Evolutionary conservation across 2,888 invertebrate species (phyloP), one percentile per base, ranked within the genome.

Genomic region (Tholera decimalis): DNA sequence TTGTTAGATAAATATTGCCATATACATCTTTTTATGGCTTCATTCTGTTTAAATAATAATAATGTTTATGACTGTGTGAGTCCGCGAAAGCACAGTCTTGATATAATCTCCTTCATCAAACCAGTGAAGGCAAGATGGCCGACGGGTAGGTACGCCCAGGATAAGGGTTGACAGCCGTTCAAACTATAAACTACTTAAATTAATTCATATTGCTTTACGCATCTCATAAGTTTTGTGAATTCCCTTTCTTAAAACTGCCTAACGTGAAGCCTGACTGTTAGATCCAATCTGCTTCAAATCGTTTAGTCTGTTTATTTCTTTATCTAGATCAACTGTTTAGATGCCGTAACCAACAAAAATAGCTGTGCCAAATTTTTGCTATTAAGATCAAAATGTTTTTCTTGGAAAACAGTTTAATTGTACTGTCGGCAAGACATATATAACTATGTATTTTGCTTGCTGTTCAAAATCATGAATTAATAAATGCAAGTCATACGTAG

Each of bases 281-380:
- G 13, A 51, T 37, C 3, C 7, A 37, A 47, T 41, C 24, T 15
- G 15, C 39, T 50, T 68, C 18, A 33, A 68, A 39, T 49, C 0
- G n/a, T 41, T 43, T 28, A 46, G 35, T 46, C 22, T 5, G 39
- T 50, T 41, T 33, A 61, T 15, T 39, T 72, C 26, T 41, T 30
- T 61, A 77, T 61, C 72, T 71, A 55, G 63, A 71, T 71, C 77
- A 71, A 37, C 35, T 46, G 55, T 55, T 37, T 22, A 11, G 41
- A 55, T 24, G 24, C 28, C 22, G 43, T 50, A 54, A 49, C 28
- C 3, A 35, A 49, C 15, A 39, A 54, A 63, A 56, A 72, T 77
- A 77, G 47, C 18, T 62, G 64, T 44, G 64, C 64, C 47, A 72
- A 72, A 56, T 73, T 43, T 46, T 39, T 2, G 56, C 53, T 35